These are phyloP conservation scores for Chalcis sispes DNA, from an alignment of 2,888 invertebrate genomes.

Conservation along the genomic window DNA sequence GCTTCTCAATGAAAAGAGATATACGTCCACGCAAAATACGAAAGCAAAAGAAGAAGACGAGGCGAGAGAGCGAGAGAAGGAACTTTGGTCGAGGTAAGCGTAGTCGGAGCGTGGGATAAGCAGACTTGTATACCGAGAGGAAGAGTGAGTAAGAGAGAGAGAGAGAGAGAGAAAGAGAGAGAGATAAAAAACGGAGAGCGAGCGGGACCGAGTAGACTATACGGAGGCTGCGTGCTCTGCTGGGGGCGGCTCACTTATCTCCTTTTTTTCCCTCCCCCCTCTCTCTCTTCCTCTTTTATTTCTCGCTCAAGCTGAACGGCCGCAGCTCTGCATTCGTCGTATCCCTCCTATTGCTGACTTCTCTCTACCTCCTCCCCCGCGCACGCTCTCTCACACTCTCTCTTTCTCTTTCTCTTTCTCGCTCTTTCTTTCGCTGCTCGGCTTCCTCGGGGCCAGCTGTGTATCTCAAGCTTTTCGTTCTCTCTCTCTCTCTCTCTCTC, in stretches of 20 bases:
- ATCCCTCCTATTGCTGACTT: no score
- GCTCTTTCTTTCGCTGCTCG: conserved; percentile 11
- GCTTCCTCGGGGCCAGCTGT: conserved; percentile 47
- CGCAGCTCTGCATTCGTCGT: conserved; percentile 35
- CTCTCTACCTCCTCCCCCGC: conserved; percentile 35
- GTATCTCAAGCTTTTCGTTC: conserved; percentile 31
- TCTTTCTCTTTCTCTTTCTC: not conserved
- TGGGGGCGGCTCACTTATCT: conserved; percentile 74
- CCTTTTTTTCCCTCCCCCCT: conserved; percentile 61
- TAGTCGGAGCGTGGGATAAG: conserved; percentile 69
- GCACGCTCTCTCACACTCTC: not conserved
- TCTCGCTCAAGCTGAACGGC: conserved; percentile 43
- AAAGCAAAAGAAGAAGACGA: no score
- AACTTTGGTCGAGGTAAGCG: conserved; percentile 68
- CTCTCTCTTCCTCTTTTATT: conserved; percentile 52
- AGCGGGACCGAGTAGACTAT: conserved; percentile 49
- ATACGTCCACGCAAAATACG: no score
- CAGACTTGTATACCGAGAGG: not conserved
- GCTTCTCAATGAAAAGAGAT: no score
- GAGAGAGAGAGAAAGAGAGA: conserved; percentile 19
- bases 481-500: not conserved
- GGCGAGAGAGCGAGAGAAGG: conserved; percentile 59
- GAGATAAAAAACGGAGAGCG: conserved; percentile 70
- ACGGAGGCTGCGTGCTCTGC: conserved; percentile 73
- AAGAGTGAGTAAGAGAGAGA: not conserved